Evolutionary conservation across 2,888 invertebrate genomes (phyloP).

Genomic region (Drosophila putrida): DNA sequence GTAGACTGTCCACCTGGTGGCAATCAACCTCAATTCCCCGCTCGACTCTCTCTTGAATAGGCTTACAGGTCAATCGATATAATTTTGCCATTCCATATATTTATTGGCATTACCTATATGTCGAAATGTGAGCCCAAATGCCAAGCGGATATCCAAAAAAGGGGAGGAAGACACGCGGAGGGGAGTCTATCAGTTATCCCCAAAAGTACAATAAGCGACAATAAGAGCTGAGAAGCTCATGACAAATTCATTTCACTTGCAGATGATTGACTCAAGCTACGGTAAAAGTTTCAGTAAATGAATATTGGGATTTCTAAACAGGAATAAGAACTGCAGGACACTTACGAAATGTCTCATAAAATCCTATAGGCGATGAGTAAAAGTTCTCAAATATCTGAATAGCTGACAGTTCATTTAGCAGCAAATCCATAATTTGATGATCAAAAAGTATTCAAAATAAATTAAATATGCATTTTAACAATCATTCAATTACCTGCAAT

Average conservation of each 20-base stretch:
- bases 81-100: conserved; percentile 56
- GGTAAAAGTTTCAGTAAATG: conserved; percentile 33
- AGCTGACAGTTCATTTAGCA: conserved; percentile 4
- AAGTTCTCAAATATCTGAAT: background rate
- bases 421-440: background rate
- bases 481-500: background rate
- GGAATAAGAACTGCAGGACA: background rate
- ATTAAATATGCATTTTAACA: too few species aligned
- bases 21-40: background rate
- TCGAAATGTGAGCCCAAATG: conserved; percentile 38
- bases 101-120: conserved; percentile 67
- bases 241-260: conserved; percentile 73
- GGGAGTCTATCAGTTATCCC: conserved; percentile 47
- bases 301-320: conserved; percentile 26
- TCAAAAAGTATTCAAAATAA: background rate
- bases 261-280: conserved; percentile 51
- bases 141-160: background rate
- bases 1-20: conserved; percentile 26
- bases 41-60: conserved; percentile 5
- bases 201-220: conserved; percentile 42
- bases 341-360: background rate
- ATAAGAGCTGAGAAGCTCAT: conserved; percentile 66
- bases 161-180: background rate
- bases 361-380: background rate
- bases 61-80: conserved; percentile 64